Percentiles rank a stretch among this genome's conserved stretches.
These are phyloP conservation scores for Pterocles gutturalis DNA, from an alignment of 2,113 vertebrate species.

Conservation along the genomic window DNA sequence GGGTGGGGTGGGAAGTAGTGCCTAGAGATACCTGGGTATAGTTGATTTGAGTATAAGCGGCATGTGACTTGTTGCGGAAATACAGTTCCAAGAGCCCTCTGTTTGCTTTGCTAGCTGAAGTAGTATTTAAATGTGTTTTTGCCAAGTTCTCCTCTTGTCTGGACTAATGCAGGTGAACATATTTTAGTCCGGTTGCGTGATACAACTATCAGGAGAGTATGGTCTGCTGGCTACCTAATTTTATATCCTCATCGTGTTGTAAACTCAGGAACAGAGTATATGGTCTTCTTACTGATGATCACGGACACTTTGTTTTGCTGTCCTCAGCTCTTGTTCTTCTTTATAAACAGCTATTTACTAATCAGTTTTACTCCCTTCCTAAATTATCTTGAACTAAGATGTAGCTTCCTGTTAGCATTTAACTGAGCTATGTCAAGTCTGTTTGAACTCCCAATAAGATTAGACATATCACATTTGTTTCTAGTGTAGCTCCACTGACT, in stretches of 20 bases:
- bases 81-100: neutral
- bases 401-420: neutral
- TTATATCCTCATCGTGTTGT: neutral
- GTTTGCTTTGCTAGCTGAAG: neutral
- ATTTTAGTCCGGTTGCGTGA: fast-evolving
- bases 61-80: neutral
- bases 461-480: neutral
- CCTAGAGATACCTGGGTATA: neutral
- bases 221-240: neutral
- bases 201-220: neutral
- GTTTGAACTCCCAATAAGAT: neutral
- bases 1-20: neutral
- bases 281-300: neutral
- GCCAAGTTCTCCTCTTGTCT: neutral
- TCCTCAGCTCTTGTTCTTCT: neutral
- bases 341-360: neutral
- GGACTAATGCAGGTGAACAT: neutral
- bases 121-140: neutral
- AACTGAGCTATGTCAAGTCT: neutral
- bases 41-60: neutral
- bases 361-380: neutral
- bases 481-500: neutral
- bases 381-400: neutral
- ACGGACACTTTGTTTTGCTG: neutral
- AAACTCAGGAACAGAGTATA: neutral